phyloP scores from a whole-genome alignment of 1,140 invertebrate species.

The Psix sp. region DNA sequence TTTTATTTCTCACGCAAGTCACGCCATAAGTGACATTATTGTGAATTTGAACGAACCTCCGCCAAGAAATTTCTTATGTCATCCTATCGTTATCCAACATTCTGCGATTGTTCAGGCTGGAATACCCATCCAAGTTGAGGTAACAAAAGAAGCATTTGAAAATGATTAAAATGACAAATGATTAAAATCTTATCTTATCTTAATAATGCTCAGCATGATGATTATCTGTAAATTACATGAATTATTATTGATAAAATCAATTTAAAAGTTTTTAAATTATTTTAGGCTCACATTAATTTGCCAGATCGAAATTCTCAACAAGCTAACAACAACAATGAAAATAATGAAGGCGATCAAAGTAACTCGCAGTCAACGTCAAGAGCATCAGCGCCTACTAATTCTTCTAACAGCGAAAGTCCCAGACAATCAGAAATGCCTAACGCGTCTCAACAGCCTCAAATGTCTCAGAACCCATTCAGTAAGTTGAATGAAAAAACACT shows the following conservation, averaged over 20 bases:
- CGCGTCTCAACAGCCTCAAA: constrained; percentile 58
- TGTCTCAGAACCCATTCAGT: too few relatives aligned
- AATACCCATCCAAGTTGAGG: constrained; percentile 82
- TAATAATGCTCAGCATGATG: too few relatives aligned
- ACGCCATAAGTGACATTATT: constrained; percentile 91
- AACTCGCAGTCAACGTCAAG: too few relatives aligned
- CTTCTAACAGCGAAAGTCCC: constrained; percentile 23
- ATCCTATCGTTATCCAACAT: constrained; percentile 85
- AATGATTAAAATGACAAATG: neutral
- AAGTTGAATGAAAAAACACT: too few relatives aligned
- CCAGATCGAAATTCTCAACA: constrained; percentile 64
- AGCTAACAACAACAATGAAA: constrained; percentile 63
- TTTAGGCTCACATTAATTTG: constrained; percentile 79
- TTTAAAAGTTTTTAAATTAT: constrained; percentile 5
- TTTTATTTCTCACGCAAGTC: constrained; percentile 89
- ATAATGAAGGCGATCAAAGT: constrained; percentile 59
- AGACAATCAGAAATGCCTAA: constrained; percentile 57
- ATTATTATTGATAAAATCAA: neutral
- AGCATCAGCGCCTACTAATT: too few relatives aligned
- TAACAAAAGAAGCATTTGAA: constrained; percentile 44
- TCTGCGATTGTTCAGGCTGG: constrained; percentile 80
- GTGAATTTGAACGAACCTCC: constrained; percentile 83
- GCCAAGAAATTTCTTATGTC: constrained; percentile 83
- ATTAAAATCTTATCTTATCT: constrained; percentile 6
- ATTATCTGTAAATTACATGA: too few relatives aligned